Evolutionary conservation across 2,113 vertebrate species (phyloP).

Genomic region (Riparia riparia): DNA sequence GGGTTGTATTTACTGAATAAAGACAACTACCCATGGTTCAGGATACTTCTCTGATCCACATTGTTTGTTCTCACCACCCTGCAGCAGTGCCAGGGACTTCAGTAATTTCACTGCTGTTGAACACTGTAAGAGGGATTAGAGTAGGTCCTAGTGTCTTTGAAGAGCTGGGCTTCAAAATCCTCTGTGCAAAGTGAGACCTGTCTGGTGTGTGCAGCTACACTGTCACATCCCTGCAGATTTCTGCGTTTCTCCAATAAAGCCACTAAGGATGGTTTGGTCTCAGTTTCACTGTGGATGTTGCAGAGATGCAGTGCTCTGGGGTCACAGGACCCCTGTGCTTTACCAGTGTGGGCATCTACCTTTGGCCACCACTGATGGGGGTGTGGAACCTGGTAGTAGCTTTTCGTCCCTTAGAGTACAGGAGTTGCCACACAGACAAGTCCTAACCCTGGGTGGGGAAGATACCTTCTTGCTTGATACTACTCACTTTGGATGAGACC

Average conservation of each 20-base stretch:
- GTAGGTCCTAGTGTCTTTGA: neutral
- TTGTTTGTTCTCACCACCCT: neutral
- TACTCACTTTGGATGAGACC: neutral
- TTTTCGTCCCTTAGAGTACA: neutral
- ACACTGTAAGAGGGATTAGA: neutral
- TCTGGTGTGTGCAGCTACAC: neutral
- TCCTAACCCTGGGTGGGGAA: neutral
- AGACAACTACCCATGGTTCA: neutral
- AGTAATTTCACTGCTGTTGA: neutral
- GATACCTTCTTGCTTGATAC: neutral
- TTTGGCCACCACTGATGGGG: neutral
- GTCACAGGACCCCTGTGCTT: neutral
- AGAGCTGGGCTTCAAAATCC: slow-evolving; percentile 11
- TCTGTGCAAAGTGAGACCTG: neutral
- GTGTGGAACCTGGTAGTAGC: accelerated
- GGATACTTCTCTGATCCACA: neutral
- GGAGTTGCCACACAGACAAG: neutral
- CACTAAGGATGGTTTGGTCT: accelerated
- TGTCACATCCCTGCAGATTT: neutral
- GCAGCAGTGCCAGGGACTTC: neutral
- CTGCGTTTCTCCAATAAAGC: neutral
- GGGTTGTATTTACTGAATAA: neutral
- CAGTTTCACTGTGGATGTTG: neutral
- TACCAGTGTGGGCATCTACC: neutral
- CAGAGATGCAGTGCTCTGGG: neutral